Evolutionary conservation across 2,113 vertebrate species (phyloP).

Genomic region (Setophaga kirtlandii): DNA sequence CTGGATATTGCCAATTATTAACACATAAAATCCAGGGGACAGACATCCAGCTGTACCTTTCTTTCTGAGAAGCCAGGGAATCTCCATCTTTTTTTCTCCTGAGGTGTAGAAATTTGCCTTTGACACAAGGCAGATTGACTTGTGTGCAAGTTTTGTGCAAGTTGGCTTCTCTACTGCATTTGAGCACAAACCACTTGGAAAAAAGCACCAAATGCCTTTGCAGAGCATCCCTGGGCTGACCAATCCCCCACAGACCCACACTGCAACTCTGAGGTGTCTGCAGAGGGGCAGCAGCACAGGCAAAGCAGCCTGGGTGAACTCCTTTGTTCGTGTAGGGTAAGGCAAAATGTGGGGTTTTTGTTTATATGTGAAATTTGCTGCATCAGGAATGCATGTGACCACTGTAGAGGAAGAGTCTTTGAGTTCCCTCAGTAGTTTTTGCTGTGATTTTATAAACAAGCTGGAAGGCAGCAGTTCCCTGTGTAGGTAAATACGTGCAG

Average conservation of each 20-base stretch:
- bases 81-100: neutral
- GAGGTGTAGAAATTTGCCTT: neutral
- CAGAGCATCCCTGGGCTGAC: neutral
- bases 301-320: neutral
- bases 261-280: accelerated
- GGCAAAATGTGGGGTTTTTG: accelerated
- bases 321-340: accelerated
- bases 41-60: neutral
- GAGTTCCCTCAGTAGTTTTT: neutral
- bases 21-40: neutral
- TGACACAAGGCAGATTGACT: neutral
- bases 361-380: neutral
- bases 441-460: neutral
- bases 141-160: too few species aligned
- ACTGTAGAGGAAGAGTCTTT: neutral
- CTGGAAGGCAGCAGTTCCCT: neutral
- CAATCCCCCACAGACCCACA: neutral
- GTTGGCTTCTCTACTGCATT: neutral
- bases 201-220: neutral
- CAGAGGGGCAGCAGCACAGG: neutral
- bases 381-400: neutral
- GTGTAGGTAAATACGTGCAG: neutral
- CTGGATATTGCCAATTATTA: neutral
- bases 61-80: neutral
- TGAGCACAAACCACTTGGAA: neutral